Base-by-base conservation (phyloP, 2,888 invertebrate species). In the Choreutis nemorana region DNA sequence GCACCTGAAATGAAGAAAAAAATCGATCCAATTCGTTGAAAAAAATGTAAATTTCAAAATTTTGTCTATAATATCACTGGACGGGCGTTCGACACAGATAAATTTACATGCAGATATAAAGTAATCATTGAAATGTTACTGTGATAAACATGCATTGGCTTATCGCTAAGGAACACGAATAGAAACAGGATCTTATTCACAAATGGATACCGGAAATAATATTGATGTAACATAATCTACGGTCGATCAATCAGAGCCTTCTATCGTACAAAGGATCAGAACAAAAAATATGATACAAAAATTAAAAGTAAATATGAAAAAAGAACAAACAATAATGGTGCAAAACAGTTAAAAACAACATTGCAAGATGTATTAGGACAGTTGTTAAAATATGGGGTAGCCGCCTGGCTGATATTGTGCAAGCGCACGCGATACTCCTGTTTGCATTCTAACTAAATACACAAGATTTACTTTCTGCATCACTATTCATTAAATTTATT, bases 1-100 rank as follows among this genome's bases (percentile, higher is more conserved):
- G 83, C 85, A 85, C 84, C 85, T 85, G 85, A 81, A 85, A 85
- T 75, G 75, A 84, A 83, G 84, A 83, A 84, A 83, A 77, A 83
- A 82, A 80, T 75, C 80, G 71, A 80, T 80, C 81, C 81, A 81
- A 80, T 80, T 81, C 79, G 79, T 82, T 82, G 79, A 83, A 83
- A 80, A 81, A n/a, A 63, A 79, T 81, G 55, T 68, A 75, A 78
- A 64, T 58, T 59, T 65, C 55, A 48, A 55, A 60, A 53, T 63
- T 61, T 63, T 54, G 61, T 32, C 44, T 40, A 37, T 42, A 41
- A 45, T 50, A 42, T 39, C 41, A 40, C 37, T 43, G 42, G 33
- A 54, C 35, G 45, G 33, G 34, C 37, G 34, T 42, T 45, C 48
- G 46, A 63, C 78, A 78, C 78, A 78, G 78, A 78, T 78, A 78